Evolutionary conservation across 2,113 vertebrate genomes (phyloP).

Genomic region (Boleophthalmus pectinirostris): DNA sequence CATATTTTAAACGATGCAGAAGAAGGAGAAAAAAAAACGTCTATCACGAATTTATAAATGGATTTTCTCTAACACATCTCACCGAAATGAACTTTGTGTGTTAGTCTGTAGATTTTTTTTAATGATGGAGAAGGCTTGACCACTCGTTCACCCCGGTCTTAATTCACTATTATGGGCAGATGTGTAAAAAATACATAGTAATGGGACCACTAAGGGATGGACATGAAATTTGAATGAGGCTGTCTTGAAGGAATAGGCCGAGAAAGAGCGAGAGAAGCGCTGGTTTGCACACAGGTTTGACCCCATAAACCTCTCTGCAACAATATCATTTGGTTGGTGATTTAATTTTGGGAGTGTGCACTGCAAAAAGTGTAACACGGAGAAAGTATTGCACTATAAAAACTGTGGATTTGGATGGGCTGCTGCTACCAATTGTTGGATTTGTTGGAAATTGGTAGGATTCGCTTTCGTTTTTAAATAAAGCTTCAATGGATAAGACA

Average conservation of each 20-base stretch:
- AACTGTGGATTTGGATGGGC: background rate
- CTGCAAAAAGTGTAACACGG: background rate
- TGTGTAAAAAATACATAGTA: conserved; percentile 74
- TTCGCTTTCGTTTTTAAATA: background rate
- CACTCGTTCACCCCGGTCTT: conserved; percentile 65
- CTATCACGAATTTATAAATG: conserved; percentile 50
- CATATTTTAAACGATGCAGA: conserved; percentile 87
- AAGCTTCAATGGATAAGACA: background rate
- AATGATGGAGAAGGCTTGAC: conserved; percentile 69
- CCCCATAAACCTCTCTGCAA: conserved; percentile 26
- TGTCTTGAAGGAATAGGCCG: conserved; percentile 47
- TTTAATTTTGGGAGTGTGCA: conserved; percentile 7
- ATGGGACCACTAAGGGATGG: conserved; percentile 67
- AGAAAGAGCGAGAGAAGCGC: conserved; percentile 47
- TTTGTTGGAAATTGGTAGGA: background rate
- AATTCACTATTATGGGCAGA: conserved; percentile 64
- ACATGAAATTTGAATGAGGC: conserved; percentile 73
- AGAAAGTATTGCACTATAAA: background rate
- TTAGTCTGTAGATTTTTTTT: conserved; percentile 51
- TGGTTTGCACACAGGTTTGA: conserved; percentile 29
- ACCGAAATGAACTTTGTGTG: conserved; percentile 68
- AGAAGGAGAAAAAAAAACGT: conserved; percentile 52
- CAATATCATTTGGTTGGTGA: conserved; percentile 14
- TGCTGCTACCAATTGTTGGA: no score
- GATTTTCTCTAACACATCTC: conserved; percentile 26